Percentiles rank a stretch among this genome's conserved stretches.
Conservation (phyloP, 2,113 vertebrate species). For the Regulus satrapa region DNA sequence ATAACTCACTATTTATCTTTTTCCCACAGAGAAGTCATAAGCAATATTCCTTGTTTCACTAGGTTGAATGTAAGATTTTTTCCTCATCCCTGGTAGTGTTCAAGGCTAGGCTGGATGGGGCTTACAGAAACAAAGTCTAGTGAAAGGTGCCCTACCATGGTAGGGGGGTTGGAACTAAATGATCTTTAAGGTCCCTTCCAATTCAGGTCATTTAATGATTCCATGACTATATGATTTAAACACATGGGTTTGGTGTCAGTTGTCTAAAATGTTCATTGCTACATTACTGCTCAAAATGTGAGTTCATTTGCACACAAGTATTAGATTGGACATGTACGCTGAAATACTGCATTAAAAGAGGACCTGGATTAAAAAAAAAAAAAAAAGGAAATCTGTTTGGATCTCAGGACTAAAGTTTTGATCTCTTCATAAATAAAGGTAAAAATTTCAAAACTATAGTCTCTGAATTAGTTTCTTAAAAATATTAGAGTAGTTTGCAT, state of each 20-base stretch:
- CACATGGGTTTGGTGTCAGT: background rate
- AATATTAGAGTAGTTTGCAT: background rate
- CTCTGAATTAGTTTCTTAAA: background rate
- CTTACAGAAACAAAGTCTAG: background rate
- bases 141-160: background rate
- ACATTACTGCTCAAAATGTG: background rate
- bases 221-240: background rate
- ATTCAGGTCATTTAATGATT: background rate
- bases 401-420: background rate
- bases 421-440: background rate
- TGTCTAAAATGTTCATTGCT: background rate
- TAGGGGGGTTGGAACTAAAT: background rate
- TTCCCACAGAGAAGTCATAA: background rate
- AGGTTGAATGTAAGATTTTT: background rate
- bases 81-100: background rate
- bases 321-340: background rate
- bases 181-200: background rate
- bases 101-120: background rate
- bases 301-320: background rate
- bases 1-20: background rate
- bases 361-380: background rate
- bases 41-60: background rate
- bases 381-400: background rate
- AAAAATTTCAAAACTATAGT: background rate
- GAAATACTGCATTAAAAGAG: background rate